Base-by-base conservation (phyloP, 2,113 vertebrate genomes). In the Catagonus wagneri region DNA sequence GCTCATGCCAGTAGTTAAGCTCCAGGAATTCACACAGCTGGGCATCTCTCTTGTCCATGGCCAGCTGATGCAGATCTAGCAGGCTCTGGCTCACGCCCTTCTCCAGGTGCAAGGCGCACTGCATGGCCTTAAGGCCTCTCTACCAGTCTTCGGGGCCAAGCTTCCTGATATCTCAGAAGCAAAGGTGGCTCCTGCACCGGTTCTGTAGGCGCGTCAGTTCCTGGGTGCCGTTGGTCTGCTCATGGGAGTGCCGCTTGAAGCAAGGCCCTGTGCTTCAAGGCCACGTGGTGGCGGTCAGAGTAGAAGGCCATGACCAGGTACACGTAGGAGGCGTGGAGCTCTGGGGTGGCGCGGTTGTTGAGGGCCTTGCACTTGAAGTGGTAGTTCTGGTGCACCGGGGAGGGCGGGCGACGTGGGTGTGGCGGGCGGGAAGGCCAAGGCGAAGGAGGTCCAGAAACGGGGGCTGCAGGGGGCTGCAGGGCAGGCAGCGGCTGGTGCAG, bases 81-180 rank as follows among this genome's bases (percentile, higher is more conserved):
- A 92, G 60, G n/a, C 39, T 36, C 27, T 69, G 66, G n/a, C 3
- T 80, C 3, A 80, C 0, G 11, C 0, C 3, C 34, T 72, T 87
- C 84, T 11, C 68, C 27, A 72, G 54, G 25, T 22, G 34, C 34
- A 87, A 8, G 7, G 68, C 1, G 1, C 34, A 32, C 34, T 87
- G 13, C 65, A 61, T 9, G 92, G 74, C 79, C 12, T 50, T 2
- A 1, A 86, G 39, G 39, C 72, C 25, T 6, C 63, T 65, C 34
- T 71, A 56, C 63, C 85, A 95, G n/a, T 54, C 13, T 2, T 5
- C 0, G 2, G 1, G 2, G 1, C 44, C 36, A 0, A 58, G 68
- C 69, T 52, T 54, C 4, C 0, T 19, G 50, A 93, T 25, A 4
- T 34, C 7, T 0, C 0, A 0, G 3, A 83, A n/a, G n/a, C 0